Conservation (phyloP, 2,888 invertebrate species). For the Tillus elongatus region DNA sequence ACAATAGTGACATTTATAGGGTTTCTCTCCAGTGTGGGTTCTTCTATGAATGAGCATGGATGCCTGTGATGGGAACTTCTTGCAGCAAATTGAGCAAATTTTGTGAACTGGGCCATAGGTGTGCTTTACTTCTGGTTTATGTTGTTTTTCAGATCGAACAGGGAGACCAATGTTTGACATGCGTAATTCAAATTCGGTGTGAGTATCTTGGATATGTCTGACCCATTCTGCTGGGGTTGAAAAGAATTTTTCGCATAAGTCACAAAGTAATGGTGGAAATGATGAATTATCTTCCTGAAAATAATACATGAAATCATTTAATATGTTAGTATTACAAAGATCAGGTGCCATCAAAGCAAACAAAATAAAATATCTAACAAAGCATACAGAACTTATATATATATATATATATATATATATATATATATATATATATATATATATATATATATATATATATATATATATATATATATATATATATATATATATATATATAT, state of each 20-base stretch:
- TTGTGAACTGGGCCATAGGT: slow-evolving; percentile 43
- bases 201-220: slow-evolving; percentile 73
- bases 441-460: no score
- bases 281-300: slow-evolving; percentile 58
- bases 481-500: no score
- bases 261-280: slow-evolving; percentile 64
- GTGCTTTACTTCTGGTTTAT: slow-evolving; percentile 7
- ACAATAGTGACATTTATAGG: slow-evolving; percentile 65
- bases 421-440: no score
- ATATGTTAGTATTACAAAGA: no score
- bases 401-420: no score
- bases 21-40: slow-evolving; percentile 65
- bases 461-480: no score
- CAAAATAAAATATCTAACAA: no score
- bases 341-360: no score
- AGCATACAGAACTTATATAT: no score
- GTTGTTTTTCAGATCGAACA: slow-evolving; percentile 1
- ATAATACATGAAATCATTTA: background rate
- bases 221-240: slow-evolving; percentile 81
- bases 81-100: slow-evolving; percentile 60
- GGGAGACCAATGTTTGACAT: slow-evolving; percentile 48
- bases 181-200: slow-evolving; percentile 72
- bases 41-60: slow-evolving; percentile 70
- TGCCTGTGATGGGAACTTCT: slow-evolving; percentile 68
- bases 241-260: slow-evolving; percentile 65